Percentiles rank a stretch among this genome's conserved stretches.
These are phyloP conservation scores for Diaperis boleti DNA, from an alignment of 2,888 invertebrate species.

Conservation along the genomic window DNA sequence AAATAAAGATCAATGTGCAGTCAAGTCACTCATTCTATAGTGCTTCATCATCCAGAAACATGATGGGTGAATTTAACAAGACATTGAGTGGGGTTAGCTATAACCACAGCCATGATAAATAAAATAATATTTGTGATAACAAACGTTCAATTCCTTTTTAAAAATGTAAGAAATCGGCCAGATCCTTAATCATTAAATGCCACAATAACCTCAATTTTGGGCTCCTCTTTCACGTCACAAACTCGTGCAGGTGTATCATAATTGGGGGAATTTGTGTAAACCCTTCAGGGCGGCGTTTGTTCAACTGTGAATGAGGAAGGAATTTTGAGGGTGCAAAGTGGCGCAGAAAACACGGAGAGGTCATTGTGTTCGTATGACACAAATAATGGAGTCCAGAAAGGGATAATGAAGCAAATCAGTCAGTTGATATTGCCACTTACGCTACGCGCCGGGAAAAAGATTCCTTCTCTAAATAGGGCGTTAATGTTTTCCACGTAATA, in stretches of 20 bases:
- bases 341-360: not conserved
- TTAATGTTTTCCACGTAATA: not conserved
- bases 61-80: no score
- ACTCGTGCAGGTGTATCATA: constrained; percentile 21
- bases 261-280: constrained; percentile 20
- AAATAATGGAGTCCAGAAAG: not conserved
- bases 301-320: constrained; percentile 12
- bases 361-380: not conserved
- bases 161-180: no score
- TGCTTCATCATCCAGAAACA: no score
- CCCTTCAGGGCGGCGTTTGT: constrained; percentile 5
- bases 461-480: not conserved
- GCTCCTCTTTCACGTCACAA: constrained; percentile 4
- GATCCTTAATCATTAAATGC: no score
- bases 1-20: no score
- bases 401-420: not conserved
- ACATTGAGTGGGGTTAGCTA: no score
- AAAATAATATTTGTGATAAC: no score
- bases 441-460: not conserved
- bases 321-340: constrained; percentile 10
- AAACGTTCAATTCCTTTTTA: no score
- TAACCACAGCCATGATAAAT: no score
- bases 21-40: no score
- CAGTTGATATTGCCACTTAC: not conserved
- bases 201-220: not conserved